Evolutionary conservation across 2,888 invertebrate species (phyloP).

Genomic region (Volucella bombylans): DNA sequence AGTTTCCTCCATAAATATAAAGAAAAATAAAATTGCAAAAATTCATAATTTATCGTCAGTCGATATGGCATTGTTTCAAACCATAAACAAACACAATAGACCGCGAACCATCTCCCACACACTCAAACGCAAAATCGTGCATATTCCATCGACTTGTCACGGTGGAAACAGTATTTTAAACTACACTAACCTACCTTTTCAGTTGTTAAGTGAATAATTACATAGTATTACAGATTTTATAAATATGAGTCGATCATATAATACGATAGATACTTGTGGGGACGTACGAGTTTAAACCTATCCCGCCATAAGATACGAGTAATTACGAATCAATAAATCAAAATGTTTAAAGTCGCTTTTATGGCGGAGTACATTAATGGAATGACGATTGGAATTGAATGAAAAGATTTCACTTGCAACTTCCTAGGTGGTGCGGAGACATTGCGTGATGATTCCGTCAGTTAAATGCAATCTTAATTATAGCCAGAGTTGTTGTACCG

Average conservation of each 20-base stretch:
- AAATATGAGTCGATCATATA: no score
- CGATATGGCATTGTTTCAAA: slow-evolving; percentile 40
- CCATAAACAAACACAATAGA: slow-evolving; percentile 56
- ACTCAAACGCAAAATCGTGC: background rate
- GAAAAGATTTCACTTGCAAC: slow-evolving; percentile 1
- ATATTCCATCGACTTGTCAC: slow-evolving; percentile 49
- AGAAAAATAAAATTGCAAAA: no score
- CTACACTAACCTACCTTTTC: slow-evolving; percentile 22
- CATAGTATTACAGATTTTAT: background rate
- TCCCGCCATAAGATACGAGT: no score
- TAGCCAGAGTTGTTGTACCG: no score
- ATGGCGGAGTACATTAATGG: background rate
- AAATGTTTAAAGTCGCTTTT: no score
- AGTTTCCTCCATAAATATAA: no score
- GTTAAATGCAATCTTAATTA: background rate
- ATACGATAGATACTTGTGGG: no score
- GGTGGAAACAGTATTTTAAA: slow-evolving; percentile 19
- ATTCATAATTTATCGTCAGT: slow-evolving; percentile 43
- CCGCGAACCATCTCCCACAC: slow-evolving; percentile 44
- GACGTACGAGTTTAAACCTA: no score
- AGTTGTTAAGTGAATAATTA: slow-evolving; percentile 51
- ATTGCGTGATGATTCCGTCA: slow-evolving; percentile 38
- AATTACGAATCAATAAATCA: no score
- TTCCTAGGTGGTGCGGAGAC: slow-evolving; percentile 21
- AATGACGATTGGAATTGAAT: background rate